Conservation (phyloP, 2,797 vertebrate genomes). For the Gadopsis bispinosus region DNA sequence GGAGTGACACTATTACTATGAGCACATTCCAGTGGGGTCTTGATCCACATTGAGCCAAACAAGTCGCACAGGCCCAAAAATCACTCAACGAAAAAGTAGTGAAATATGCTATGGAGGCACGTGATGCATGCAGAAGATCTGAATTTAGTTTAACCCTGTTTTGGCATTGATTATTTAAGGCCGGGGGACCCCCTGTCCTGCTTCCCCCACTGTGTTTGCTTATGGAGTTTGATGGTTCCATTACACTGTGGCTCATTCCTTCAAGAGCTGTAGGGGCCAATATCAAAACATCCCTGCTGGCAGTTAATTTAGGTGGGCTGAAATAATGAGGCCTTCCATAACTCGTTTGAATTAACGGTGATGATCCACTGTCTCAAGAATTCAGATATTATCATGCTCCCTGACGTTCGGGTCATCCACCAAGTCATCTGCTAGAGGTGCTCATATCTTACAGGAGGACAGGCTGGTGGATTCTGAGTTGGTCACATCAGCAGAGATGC, state of each 20-base stretch:
- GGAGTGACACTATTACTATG: conserved; percentile 50
- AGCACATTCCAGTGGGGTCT: conserved; percentile 58
- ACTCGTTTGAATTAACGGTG: conserved; percentile 34
- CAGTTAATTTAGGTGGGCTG: conserved; percentile 42
- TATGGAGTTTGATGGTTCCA: conserved; percentile 51
- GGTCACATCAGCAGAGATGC: conserved; percentile 23
- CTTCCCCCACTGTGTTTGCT: conserved; percentile 52
- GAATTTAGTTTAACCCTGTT: conserved; percentile 29
- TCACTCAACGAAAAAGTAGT: conserved; percentile 29
- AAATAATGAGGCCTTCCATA: conserved; percentile 29
- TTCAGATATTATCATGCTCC: conserved; percentile 59
- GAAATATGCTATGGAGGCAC: conserved; percentile 47
- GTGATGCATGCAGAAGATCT: conserved; percentile 24
- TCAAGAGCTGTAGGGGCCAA: conserved; percentile 16
- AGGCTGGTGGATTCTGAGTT: conserved; percentile 25
- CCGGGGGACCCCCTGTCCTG: background rate
- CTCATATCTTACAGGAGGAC: conserved; percentile 25
- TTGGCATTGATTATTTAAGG: conserved; percentile 45
- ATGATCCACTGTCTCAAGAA: conserved; percentile 26
- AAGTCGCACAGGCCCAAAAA: conserved; percentile 11
- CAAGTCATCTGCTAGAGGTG: conserved; percentile 18
- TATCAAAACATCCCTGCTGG: conserved; percentile 45
- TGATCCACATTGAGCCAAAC: conserved; percentile 54
- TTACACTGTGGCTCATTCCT: conserved; percentile 39
- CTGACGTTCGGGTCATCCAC: conserved; percentile 40